Base-by-base conservation (phyloP, 2,888 invertebrate species). In the Epinotia nisella region DNA sequence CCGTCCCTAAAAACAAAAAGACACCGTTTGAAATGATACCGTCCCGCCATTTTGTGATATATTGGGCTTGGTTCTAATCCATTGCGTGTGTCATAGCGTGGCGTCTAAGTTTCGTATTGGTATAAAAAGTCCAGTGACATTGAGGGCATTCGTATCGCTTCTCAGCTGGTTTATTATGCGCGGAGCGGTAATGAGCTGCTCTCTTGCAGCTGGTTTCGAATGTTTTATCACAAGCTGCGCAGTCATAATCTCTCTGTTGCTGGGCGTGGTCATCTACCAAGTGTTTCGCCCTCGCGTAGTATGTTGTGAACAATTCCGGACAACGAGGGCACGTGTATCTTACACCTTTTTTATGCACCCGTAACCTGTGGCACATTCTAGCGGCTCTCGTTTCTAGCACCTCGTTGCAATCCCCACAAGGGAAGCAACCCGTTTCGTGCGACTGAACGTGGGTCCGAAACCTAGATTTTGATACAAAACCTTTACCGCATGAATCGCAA, bases 401-500 rank as follows among this genome's bases (percentile, higher is more conserved):
- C 60, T 88, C 88, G 4, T 81, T 84, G 72, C 93, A 93, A 35
- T 87, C 80, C 0, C 87, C 86, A 59, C 93, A 93, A n/a, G 90
- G 87, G 70, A 91, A 92, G 39, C 76, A 85, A 0, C 91, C 91
- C 0, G 82, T 82, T 75, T 90, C 91, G 39, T 92, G 90, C 0
- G 87, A 87, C 75, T 93, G 92, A 0, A 89, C 83, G 71, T 93
- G 93, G 58, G 87, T 87, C 13, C 92, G 81, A 74, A 92, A 91
- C 19, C 93, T 78, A 0, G 92, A 87, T 75, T 87, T 91, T 0
- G 93, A 92, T 1, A 87, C 83, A 70, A 93, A 93, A 0, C 88
- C 87, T 74, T 93, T 93, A 0, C 93, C 93, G 58, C 93, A 93
- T 1, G 85, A 80, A 68, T 92, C 91, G 58, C 93, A 93, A 62